A percentile compares a stretch with the other conserved stretches of the same genome.
Evolutionary conservation across 2,888 invertebrate genomes (phyloP).

Genomic region (Brachyptera putata): DNA sequence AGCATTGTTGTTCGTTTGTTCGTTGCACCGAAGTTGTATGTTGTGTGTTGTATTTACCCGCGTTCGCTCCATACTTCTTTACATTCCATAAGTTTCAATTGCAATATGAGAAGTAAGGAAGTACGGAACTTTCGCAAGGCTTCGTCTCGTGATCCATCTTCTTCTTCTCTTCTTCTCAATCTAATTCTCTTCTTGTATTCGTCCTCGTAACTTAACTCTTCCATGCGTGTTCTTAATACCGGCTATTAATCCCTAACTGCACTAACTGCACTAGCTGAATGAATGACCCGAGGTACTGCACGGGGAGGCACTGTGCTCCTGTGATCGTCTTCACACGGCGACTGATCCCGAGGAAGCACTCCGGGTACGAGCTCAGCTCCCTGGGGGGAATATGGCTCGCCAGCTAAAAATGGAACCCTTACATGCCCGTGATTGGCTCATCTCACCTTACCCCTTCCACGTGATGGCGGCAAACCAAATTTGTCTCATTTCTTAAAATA

Average conservation of each 20-base stretch:
- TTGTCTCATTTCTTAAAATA: constrained; percentile 77
- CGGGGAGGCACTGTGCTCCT: neutral
- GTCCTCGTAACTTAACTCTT: too few species aligned
- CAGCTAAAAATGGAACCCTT: constrained; percentile 34
- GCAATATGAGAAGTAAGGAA: constrained; percentile 94
- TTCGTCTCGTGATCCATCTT: too few species aligned
- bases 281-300: neutral
- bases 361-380: constrained; percentile 12
- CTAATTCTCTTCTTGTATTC: too few species aligned
- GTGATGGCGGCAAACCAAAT: constrained; percentile 53
- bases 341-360: constrained; percentile 15
- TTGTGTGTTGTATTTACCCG: too few species aligned
- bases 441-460: constrained; percentile 14
- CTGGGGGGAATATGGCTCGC: constrained; percentile 26
- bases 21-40: too few species aligned
- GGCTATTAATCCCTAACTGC: constrained; percentile 12
- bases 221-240: too few species aligned
- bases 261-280: constrained; percentile 12
- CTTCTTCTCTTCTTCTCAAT: too few species aligned
- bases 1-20: too few species aligned
- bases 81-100: constrained; percentile 85
- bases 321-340: constrained; percentile 3
- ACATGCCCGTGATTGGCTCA: constrained; percentile 27
- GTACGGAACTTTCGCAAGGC: constrained; percentile 79
- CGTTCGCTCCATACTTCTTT: constrained; percentile 87